These are phyloP conservation scores for Melanostoma scalare DNA, from an alignment of 2,888 invertebrate species.

Conservation along the genomic window DNA sequence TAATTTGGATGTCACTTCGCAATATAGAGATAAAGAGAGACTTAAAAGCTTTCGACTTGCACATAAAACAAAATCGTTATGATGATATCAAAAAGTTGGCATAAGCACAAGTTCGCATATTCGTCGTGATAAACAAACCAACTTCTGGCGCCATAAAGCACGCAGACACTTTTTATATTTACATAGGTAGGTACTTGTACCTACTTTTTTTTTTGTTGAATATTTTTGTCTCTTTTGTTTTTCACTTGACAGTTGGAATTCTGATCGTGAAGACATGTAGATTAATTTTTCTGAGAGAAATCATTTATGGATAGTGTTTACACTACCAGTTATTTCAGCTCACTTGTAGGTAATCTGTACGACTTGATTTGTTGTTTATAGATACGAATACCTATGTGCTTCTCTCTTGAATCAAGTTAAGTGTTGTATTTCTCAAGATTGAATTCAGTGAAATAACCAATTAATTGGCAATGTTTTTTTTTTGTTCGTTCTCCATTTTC, in stretches of 20 bases:
- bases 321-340: slow-evolving; percentile 35
- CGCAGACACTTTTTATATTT: slow-evolving; percentile 56
- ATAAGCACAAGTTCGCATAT: slow-evolving; percentile 67
- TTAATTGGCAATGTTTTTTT: slow-evolving; percentile 41
- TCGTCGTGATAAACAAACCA: slow-evolving; percentile 67
- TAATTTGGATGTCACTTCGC: slow-evolving; percentile 19
- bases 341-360: slow-evolving; percentile 26
- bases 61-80: slow-evolving; percentile 42
- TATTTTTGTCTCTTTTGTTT: slow-evolving; percentile 30
- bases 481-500: slow-evolving; percentile 13
- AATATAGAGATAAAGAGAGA: neutral
- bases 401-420: neutral
- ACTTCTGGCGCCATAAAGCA: slow-evolving; percentile 70
- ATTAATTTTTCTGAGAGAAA: slow-evolving; percentile 48
- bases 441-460: slow-evolving; percentile 39
- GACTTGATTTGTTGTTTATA: neutral
- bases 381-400: neutral
- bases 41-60: slow-evolving; percentile 34
- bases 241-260: slow-evolving; percentile 69
- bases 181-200: slow-evolving; percentile 10
- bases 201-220: neutral
- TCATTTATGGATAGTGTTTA: slow-evolving; percentile 36
- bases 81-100: slow-evolving; percentile 70
- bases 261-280: slow-evolving; percentile 52
- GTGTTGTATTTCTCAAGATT: slow-evolving; percentile 32